Base-by-base conservation (phyloP, 2,888 invertebrate species). In the Aethes cnicana region DNA sequence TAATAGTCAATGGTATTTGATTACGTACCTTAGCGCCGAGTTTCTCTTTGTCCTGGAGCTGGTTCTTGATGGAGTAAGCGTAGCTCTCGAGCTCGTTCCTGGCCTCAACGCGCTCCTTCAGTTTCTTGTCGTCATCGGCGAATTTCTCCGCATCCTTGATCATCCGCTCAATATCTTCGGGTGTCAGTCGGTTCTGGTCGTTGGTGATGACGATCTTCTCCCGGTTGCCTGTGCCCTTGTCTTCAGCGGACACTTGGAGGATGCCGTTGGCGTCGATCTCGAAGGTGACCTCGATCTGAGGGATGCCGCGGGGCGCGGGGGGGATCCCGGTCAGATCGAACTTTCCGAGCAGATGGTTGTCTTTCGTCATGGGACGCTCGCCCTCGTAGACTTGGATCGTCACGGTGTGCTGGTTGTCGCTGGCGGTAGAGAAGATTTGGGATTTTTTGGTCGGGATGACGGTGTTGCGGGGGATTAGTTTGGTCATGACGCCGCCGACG, bases 401-500 rank as follows among this genome's bases (percentile, higher is more conserved):
- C 44, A 99, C 99, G 2, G 98, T 98, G 85, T 98, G 97, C 83
- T 99, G 99, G 86, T 99, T 99, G 83, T 99, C 99, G 18, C 98
- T 96, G 48, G 99, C 98, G 1, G 99, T 99, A 0, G 98, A 98
- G 94, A 99, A 99, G 77, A 99, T 98, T 88, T 99, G 99, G 0
- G 97, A 97, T 83, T 99, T 99, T 92, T 99, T 99, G 46, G 99
- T 99, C 20, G 99, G 99, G 73, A 99, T 99, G 59, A 98, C 98
- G 17, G 99, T 99, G 92, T 99, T 99, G 68, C 99, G 92, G 47
- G 97, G 96, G 77, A 99, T 99, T 47, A 99, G 92, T 81, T 98
- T 99, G 65, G 99, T 99, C 99, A 99, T 99, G 20, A 99, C 99
- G 63, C 99, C 99, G 59, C 99, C 99, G 39, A 99, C 98, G 30